phyloP scores from a whole-genome alignment of 2,888 invertebrate genomes.

The Glaucopsyche alexis region DNA sequence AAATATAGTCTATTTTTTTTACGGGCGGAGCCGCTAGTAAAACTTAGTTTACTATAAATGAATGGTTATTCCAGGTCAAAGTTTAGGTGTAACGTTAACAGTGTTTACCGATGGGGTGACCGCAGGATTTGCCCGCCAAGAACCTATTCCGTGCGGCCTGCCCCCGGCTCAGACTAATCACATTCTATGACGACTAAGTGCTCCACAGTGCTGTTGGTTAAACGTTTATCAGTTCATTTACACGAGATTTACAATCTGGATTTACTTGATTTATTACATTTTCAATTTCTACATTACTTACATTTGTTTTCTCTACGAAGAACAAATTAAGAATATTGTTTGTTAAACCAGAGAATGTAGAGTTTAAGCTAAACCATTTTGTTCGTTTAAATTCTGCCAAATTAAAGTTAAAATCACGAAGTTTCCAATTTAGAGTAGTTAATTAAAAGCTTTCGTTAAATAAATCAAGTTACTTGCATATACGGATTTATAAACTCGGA shows the following conservation, averaged over 20 bases:
- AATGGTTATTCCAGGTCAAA: not conserved
- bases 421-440: not conserved
- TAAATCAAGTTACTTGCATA: not conserved
- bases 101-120: not conserved
- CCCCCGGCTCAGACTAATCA: conserved; percentile 23
- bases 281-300: not conserved
- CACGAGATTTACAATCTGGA: not conserved
- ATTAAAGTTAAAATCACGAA: not conserved
- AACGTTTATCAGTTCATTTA: conserved; percentile 19
- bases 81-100: not conserved
- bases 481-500: not conserved
- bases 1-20: too few relatives aligned
- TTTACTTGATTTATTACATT: not conserved
- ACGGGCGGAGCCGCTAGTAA: too few relatives aligned
- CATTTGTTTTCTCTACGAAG: not conserved
- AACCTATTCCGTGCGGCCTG: conserved; percentile 13
- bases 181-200: conserved; percentile 23
- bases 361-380: not conserved
- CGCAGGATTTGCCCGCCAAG: not conserved
- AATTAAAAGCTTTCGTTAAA: not conserved
- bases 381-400: not conserved
- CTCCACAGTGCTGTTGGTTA: not conserved
- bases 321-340: not conserved
- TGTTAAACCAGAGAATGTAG: not conserved
- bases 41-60: too few relatives aligned